phyloP scores from a whole-genome alignment of 2,113 vertebrate species.

The Chlamydotis undulata region DNA sequence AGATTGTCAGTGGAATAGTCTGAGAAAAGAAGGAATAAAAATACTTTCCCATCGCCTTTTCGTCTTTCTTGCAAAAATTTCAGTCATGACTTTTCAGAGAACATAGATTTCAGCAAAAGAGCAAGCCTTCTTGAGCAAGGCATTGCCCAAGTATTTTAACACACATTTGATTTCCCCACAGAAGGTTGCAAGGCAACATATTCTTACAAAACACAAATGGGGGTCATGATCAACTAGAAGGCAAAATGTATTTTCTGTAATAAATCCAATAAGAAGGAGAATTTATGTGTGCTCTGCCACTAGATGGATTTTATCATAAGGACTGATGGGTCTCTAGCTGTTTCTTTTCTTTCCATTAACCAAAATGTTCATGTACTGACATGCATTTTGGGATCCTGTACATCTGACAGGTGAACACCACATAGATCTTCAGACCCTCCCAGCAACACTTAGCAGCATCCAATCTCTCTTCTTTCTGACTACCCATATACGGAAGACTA shows the following conservation, averaged over 20 bases:
- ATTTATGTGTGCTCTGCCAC: background rate
- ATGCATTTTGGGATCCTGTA: background rate
- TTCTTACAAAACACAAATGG: background rate
- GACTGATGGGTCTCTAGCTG: background rate
- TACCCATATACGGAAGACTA: background rate
- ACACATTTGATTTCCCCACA: background rate
- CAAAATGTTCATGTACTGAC: background rate
- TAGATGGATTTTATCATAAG: background rate
- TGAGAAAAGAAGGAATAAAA: background rate
- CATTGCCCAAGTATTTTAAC: background rate
- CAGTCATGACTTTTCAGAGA: background rate
- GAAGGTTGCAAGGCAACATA: background rate
- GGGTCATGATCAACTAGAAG: background rate
- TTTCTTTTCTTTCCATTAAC: background rate
- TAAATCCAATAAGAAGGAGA: background rate
- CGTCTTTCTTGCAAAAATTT: background rate
- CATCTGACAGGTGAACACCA: background rate
- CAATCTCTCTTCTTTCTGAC: background rate
- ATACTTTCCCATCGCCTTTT: background rate
- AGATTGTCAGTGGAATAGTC: background rate
- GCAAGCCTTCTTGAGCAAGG: background rate
- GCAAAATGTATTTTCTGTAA: background rate
- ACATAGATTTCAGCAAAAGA: background rate
- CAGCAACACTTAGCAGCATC: background rate
- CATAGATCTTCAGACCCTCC: background rate